Evolutionary conservation across 2,113 vertebrate genomes (phyloP), one percentile per base, ranked within the genome.

Genomic region (Calonectris borealis): DNA sequence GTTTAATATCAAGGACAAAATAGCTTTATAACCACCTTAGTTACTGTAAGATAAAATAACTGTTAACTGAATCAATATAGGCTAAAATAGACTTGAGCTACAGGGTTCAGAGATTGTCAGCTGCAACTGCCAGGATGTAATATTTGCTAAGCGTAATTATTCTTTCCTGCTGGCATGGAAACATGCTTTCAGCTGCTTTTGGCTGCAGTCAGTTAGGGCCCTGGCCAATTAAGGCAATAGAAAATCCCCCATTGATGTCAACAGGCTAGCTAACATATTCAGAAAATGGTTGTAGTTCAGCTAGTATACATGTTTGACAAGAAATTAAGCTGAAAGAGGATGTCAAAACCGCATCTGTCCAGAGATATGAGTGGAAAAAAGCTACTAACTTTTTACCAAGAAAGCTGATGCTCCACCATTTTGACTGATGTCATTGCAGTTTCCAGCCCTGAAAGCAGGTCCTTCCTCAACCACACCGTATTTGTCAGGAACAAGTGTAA

Each of bases 111-210:
- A 89, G 65, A 75, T 7, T 82, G 48, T 61, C 73, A 57, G 60
- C 58, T 73, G 66, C 42, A 72, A 65, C 62, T 61, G 46, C 61
- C 65, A 90, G 36, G 55, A 61, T 60, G n/a, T 55, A 91, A 71
- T 69, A 78, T 78, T 86, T 93, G 57, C 77, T 69, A 34, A 60
- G 38, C 0, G 0, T 38, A 93, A 91, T 92, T 94, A 96, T 65
- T 85, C 51, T 79, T 91, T 86, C 60, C 54, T 88, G 88, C 92
- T 96, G 89, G 83, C 89, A 85, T 76, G 57, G 83, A 83, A 96
- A 88, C 60, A 48, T 66, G 79, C 60, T 92, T 96, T 86, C 83
- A 91, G 78, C 78, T 68, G 72, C 51, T 82, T 83, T 85, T 77
- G 66, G 70, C 70, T 81, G 86, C 24, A 77, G 76, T 55, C 72